Evolutionary conservation across 2,113 vertebrate species (phyloP), one percentile per base, ranked within the genome.

Genomic region (Psilopsiagon aymara): DNA sequence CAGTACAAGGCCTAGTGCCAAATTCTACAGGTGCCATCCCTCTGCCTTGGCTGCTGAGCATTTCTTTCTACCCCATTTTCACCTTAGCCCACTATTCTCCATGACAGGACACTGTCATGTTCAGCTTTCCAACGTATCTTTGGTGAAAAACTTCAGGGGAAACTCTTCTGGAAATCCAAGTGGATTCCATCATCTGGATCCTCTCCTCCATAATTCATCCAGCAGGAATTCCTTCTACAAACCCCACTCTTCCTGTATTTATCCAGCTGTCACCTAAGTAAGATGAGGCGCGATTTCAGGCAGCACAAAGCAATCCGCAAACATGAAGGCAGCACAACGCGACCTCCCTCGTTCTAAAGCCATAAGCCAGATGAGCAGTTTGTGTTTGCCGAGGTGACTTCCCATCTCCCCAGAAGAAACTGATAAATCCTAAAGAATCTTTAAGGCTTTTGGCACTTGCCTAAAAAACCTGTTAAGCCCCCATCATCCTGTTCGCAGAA

Each of bases 281-380:
- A 55, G 14, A 28, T 3, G 13, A 81, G 46, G 20, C 2, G 2
- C 10, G 8, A 43, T 37, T 57, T 28, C n/a, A 59, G 55, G 33
- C n/a, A 59, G 33, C 25, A 60, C 3, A 0, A 64, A 79, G 27
- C 4, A 55, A 29, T 3, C 23, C 27, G 13, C 57, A 15, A 57
- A 49, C 2, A 3, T 1, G 18, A n/a, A 44, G 37, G 31, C 3
- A 37, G 27, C 9, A 37, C 17, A 41, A 23, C 0, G 2, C 3
- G 12, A 57, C 33, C 25, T 47, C 60, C 43, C 11, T 5, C 28
- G 4, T 66, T 28, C 51, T 60, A 29, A 81, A 28, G 11, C 57
- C 63, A 60, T 13, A 21, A 47, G 11, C 21, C 55, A 52, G 16
- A 43, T 0, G 4, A 64, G 27, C 24, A 23, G 18, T 19, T 66